Evolutionary conservation across 2,113 vertebrate genomes (phyloP).

Genomic region (Dasyurus viverrinus): DNA sequence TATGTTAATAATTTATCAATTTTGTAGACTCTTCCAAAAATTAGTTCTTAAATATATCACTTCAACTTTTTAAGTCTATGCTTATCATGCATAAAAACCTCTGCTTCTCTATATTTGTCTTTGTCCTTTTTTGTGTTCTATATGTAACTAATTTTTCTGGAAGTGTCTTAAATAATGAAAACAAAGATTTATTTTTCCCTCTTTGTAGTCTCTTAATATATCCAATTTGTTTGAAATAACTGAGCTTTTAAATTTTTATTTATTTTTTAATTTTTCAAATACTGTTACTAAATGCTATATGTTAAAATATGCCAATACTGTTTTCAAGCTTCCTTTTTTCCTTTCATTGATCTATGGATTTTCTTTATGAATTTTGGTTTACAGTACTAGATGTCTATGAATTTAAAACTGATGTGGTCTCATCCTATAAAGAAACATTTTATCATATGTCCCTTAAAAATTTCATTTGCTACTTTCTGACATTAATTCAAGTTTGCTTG

Average conservation of each 20-base stretch:
- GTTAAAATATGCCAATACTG: background rate
- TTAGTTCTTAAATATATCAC: background rate
- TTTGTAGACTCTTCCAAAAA: background rate
- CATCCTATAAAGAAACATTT: background rate
- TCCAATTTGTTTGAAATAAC: background rate
- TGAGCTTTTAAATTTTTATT: background rate
- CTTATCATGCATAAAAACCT: background rate
- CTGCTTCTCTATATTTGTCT: background rate
- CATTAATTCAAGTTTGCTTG: background rate
- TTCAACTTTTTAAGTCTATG: background rate
- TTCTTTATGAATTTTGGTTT: background rate
- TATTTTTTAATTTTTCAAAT: background rate
- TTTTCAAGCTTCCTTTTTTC: background rate
- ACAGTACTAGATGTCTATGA: background rate
- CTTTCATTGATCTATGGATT: background rate
- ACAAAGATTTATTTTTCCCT: background rate
- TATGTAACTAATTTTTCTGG: background rate
- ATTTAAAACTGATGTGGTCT: background rate
- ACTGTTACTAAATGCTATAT: background rate
- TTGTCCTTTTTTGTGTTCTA: background rate
- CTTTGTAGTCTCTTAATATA: background rate
- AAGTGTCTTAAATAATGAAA: background rate
- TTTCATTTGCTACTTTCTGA: background rate
- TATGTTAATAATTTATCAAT: background rate
- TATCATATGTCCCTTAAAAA: background rate